Percentiles rank a stretch among this genome's conserved stretches.
These are phyloP conservation scores for Sigmodon hispidus DNA, from an alignment of 2,113 vertebrate genomes.

Conservation along the genomic window DNA sequence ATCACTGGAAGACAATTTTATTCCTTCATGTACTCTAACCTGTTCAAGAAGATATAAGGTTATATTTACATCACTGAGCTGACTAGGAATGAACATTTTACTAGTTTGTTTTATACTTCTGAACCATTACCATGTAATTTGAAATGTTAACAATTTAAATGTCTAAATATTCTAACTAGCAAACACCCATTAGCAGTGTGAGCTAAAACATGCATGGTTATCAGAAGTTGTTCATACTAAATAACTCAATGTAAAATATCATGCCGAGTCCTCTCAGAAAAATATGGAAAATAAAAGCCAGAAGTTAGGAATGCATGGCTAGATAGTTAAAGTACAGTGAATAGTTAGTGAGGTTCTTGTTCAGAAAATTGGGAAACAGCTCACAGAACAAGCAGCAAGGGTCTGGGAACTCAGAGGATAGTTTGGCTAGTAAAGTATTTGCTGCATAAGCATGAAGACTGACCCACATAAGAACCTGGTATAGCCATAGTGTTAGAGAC, in stretches of 20 bases:
- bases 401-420: neutral
- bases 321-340: conserved; percentile 36
- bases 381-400: conserved; percentile 16
- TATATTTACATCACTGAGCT: neutral
- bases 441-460: neutral
- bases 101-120: conserved; percentile 47
- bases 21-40: conserved; percentile 5
- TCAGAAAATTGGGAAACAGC: conserved; percentile 58
- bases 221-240: conserved; percentile 57
- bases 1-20: neutral
- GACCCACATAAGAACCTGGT: neutral
- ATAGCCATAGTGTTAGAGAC: neutral
- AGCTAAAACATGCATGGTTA: conserved; percentile 42
- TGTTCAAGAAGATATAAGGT: conserved; percentile 35
- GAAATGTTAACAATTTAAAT: conserved; percentile 11
- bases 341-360: conserved; percentile 58
- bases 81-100: conserved; percentile 41
- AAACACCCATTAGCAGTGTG: conserved; percentile 56
- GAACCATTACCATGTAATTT: conserved; percentile 14
- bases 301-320: conserved; percentile 60
- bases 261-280: conserved; percentile 71
- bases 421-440: conserved; percentile 90
- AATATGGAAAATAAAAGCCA: conserved; percentile 73
- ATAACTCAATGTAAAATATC: conserved; percentile 73
- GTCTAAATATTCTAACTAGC: conserved; percentile 23